Evolutionary conservation across 2,888 invertebrate genomes (phyloP).

Genomic region (Vesta saturnalis): DNA sequence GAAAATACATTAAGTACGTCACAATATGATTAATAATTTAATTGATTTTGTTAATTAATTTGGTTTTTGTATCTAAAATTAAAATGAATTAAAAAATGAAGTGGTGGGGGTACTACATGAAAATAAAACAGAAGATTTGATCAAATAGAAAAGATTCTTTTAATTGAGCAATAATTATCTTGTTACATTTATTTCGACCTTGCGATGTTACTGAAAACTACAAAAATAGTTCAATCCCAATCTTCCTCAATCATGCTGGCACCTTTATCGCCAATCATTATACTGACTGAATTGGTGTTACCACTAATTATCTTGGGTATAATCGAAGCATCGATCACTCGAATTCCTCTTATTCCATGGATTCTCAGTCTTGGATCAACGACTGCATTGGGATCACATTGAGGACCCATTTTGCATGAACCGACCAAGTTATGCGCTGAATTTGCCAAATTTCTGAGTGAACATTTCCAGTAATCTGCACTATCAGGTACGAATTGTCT

Average conservation of each 20-base stretch:
- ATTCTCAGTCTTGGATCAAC: constrained; percentile 66
- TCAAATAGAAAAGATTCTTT: no score
- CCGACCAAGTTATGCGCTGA: constrained; percentile 43
- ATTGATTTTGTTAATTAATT: no score
- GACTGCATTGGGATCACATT: constrained; percentile 76
- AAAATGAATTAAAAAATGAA: no score
- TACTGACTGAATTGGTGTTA: neutral
- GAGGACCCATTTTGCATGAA: constrained; percentile 79
- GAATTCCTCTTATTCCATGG: neutral
- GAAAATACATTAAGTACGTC: no score
- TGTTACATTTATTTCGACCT: no score
- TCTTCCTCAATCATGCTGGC: neutral
- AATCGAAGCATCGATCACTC: neutral
- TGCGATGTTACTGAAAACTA: no score
- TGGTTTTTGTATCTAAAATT: no score
- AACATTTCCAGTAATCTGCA: constrained; percentile 67
- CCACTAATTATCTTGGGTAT: neutral
- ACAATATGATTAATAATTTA: no score
- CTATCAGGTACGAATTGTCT: constrained; percentile 48
- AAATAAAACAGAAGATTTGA: no score
- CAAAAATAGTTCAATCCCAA: neutral
- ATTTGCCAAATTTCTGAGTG: constrained; percentile 41
- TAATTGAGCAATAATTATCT: no score
- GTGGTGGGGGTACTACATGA: no score
- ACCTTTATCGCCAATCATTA: neutral